Evolutionary conservation across 2,797 vertebrate genomes (phyloP), one percentile per base, ranked within the genome.

Genomic region (Choloepus didactylus): DNA sequence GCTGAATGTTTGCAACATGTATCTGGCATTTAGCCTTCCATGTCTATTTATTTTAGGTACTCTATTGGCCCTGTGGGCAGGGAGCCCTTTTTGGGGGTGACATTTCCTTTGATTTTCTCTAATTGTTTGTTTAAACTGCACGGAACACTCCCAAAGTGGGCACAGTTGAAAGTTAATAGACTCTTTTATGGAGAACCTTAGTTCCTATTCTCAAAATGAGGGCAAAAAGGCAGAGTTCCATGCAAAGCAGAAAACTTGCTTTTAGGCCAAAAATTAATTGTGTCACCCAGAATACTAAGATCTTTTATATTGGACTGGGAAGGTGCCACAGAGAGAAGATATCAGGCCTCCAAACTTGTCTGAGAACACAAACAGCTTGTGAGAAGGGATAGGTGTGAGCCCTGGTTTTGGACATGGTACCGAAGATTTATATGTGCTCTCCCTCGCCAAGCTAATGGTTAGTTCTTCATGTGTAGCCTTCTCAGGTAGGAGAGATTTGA

Each of bases 171-270:
- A 93, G 44, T 92, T 86, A 69, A 95, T 72, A 84, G 44, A 80
- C 64, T 92, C 38, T 94, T 94, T 67, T 95, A 77, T n/a, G 83
- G 60, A 95, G n/a, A 67, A 93, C 27, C 88, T 93, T 51, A 87
- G n/a, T 92, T 16, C 25, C n/a, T 15, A 51, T 31, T 76, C 46
- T 31, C 8, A 31, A 76, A 76, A 51, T 76, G 27, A 3, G 16
- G 27, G 29, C 18, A 29, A 76, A 76, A 90, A 84, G 19, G 87
- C 16, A 81, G 75, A 66, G 10, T 87, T 95, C 8, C 44, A 51
- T 41, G 91, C 87, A 79, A 3, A 94, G 62, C 21, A 76, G 18
- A 94, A 38, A 95, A 96, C 51, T 80, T 88, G 10, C 25, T 84
- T 41, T 73, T 51, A 80, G 75, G 44, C 25, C 31, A 49, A 29